Conservation (phyloP, 1,140 invertebrate species). For the Aphelenchoides besseyi region DNA sequence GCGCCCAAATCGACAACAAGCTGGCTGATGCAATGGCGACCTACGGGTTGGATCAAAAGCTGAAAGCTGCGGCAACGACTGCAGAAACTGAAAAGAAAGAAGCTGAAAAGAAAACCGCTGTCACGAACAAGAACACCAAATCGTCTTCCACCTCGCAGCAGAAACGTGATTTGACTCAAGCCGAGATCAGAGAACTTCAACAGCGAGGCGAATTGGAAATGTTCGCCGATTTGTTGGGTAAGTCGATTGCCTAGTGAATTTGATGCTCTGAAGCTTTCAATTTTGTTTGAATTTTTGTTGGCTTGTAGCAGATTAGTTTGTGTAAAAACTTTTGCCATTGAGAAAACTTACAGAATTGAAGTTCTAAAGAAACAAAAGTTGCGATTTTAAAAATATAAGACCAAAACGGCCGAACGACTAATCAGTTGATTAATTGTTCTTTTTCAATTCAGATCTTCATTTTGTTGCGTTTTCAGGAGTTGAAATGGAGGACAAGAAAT, state of each 20-base stretch:
- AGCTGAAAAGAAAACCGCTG: neutral
- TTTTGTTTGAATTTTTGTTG: no score
- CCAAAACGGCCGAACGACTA: no score
- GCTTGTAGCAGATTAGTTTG: no score
- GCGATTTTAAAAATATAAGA: neutral
- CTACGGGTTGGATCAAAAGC: constrained; percentile 35
- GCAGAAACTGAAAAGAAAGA: constrained; percentile 23
- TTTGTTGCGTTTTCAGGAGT: constrained; percentile 27
- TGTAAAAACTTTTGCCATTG: no score
- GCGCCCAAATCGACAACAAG: constrained; percentile 11
- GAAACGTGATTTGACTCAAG: constrained; percentile 13
- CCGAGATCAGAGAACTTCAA: constrained; percentile 30
- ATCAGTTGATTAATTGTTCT: constrained; percentile 23
- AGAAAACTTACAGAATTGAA: no score
- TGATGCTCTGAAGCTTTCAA: no score
- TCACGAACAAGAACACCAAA: constrained; percentile 10
- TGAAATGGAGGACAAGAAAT: constrained; percentile 33
- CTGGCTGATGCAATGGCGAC: constrained; percentile 37
- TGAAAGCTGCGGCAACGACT: neutral
- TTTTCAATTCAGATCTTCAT: neutral
- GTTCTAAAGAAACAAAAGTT: neutral
- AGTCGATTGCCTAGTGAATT: neutral
- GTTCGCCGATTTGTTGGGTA: constrained; percentile 38
- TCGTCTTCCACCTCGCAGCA: neutral
- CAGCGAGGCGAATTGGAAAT: constrained; percentile 28